A percentile compares a stretch with the other conserved stretches of the same genome.
phyloP scores from a whole-genome alignment of 2,888 invertebrate genomes.

The Pseudococcus longispinus region DNA sequence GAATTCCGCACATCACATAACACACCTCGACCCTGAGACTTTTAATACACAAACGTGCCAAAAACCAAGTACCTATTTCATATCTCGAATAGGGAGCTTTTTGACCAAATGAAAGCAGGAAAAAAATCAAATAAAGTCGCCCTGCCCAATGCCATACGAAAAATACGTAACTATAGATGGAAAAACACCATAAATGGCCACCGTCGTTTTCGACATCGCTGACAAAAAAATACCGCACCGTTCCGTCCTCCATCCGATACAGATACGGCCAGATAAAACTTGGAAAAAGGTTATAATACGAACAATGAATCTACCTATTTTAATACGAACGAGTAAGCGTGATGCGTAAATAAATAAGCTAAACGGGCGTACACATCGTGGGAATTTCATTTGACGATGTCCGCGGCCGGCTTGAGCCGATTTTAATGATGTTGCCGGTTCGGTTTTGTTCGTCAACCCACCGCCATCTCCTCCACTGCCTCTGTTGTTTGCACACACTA shows the following conservation, averaged over 20 bases:
- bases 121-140: not conserved
- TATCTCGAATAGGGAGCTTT: not conserved
- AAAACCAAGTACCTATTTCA: not conserved
- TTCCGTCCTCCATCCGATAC: not conserved
- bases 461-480: not conserved
- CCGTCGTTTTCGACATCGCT: not conserved
- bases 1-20: not conserved
- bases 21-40: not conserved
- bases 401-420: conserved; percentile 3
- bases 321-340: conserved; percentile 41
- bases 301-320: conserved; percentile 27
- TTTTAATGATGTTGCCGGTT: conserved; percentile 30
- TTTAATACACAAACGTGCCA: not conserved
- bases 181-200: not conserved
- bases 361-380: conserved; percentile 42
- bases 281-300: not conserved
- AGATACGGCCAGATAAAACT: conserved; percentile 3
- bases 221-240: not conserved
- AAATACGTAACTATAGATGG: too few species aligned
- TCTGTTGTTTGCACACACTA: not conserved
- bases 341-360: conserved; percentile 50
- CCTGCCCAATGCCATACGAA: not conserved
- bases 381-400: conserved; percentile 35
- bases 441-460: not conserved
- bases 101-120: not conserved